phyloP scores from a whole-genome alignment of 2,113 vertebrate genomes.

The Nycticebus coucang region DNA sequence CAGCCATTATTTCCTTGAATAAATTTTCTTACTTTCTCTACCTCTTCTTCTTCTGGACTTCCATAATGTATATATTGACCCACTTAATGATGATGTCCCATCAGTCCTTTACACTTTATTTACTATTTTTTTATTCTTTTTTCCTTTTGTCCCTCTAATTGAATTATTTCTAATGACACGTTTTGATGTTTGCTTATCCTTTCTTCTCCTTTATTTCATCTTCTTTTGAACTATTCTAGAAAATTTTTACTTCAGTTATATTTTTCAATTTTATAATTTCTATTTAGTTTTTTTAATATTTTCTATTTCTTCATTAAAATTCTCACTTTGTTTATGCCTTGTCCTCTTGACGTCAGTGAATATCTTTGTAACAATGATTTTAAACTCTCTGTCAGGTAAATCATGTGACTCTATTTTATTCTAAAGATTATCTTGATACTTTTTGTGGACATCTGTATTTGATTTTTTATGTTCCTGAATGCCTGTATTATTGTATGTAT shows the following conservation, averaged over 20 bases:
- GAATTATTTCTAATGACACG: neutral
- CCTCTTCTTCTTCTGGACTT: no score
- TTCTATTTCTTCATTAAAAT: neutral
- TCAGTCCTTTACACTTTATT: no score
- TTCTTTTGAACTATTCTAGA: neutral
- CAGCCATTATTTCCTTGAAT: no score
- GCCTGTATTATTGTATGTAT: no score
- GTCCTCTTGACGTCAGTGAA: neutral
- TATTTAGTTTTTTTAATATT: neutral
- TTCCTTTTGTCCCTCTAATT: neutral
- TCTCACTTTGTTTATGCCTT: neutral
- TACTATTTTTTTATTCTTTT: no score
- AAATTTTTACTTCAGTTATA: neutral
- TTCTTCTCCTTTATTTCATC: neutral
- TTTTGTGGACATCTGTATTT: neutral
- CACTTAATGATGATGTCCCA: no score
- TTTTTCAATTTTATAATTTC: neutral
- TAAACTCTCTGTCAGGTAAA: neutral
- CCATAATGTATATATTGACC: no score
- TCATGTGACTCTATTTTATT: neutral
- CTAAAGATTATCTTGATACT: neutral
- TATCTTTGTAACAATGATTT: neutral
- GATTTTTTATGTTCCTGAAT: neutral
- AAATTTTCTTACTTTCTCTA: no score
- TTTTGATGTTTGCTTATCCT: neutral